A percentile compares a stretch with the other conserved stretches of the same genome.
Conservation (phyloP, 2,113 vertebrate species). For the Takifugu bimaculatus region DNA sequence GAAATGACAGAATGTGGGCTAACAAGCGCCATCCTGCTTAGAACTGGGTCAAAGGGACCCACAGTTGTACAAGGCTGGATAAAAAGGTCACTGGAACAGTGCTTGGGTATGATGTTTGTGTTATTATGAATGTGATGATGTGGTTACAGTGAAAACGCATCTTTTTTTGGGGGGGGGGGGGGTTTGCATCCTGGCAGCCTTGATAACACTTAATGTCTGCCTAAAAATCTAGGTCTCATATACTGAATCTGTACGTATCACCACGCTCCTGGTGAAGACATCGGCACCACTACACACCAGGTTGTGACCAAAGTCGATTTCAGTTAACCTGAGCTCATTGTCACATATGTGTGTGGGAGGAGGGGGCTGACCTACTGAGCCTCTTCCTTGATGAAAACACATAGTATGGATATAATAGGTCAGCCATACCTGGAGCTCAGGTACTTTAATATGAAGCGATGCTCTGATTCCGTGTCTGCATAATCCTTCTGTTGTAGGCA, state of each 20-base stretch:
- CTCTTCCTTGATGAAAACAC: conserved; percentile 19
- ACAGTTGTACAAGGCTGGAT: no score
- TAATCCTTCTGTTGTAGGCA: not conserved
- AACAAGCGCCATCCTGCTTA: no score
- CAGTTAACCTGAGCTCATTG: no score
- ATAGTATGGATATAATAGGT: conserved; percentile 28
- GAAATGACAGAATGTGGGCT: no score
- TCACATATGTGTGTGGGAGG: not conserved
- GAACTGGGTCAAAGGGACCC: no score
- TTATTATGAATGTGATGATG: no score
- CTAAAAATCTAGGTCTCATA: conserved; percentile 40
- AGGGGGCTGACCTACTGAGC: conserved; percentile 2
- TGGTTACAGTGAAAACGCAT: no score
- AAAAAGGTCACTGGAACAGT: no score
- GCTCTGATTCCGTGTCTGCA: not conserved
- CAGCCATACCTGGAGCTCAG: conserved; percentile 1
- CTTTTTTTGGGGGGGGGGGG: no score
- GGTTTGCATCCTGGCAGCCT: no score
- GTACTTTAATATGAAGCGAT: conserved; percentile 1
- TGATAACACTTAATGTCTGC: no score
- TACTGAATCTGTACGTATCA: not conserved
- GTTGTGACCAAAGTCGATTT: not conserved
- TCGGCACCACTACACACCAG: not conserved
- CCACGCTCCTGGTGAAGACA: not conserved
- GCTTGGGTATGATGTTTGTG: no score